Conservation (phyloP, 2,797 vertebrate species). For the Gadopsis marmoratus region DNA sequence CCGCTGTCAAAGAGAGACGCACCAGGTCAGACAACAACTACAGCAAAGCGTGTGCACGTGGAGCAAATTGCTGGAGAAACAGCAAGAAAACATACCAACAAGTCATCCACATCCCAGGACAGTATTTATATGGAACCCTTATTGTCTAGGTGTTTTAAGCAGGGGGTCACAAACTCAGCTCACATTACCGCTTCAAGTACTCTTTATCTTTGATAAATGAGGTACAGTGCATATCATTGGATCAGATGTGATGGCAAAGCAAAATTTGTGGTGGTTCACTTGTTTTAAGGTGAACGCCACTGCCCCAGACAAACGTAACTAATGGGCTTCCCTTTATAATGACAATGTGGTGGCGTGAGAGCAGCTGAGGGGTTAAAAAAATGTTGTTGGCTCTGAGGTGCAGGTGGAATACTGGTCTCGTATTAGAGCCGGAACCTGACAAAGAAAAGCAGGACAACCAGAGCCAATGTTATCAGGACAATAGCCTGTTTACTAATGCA, state of each 20-base stretch:
- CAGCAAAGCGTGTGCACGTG: not conserved
- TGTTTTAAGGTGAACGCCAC: slow-evolving; percentile 41
- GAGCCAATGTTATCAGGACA: slow-evolving; percentile 46
- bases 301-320: slow-evolving; percentile 22
- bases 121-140: not conserved
- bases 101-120: not conserved
- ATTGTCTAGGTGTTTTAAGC: not conserved
- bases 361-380: slow-evolving; percentile 10
- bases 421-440: slow-evolving; percentile 1
- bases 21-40: not conserved
- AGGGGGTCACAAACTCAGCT: not conserved
- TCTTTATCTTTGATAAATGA: slow-evolving; percentile 7
- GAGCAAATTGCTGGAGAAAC: not conserved
- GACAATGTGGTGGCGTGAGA: slow-evolving; percentile 2
- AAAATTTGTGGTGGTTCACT: slow-evolving; percentile 20
- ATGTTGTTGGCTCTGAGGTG: not conserved
- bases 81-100: not conserved
- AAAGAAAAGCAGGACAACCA: slow-evolving; percentile 30
- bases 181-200: not conserved
- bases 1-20: slow-evolving; percentile 83
- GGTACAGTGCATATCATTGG: not conserved
- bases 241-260: no score
- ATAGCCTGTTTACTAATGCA: slow-evolving; percentile 53
- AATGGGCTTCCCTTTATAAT: slow-evolving; percentile 42
- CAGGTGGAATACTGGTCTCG: not conserved